Conservation (phyloP, 2,797 vertebrate species). For the Pygocentrus nattereri region DNA sequence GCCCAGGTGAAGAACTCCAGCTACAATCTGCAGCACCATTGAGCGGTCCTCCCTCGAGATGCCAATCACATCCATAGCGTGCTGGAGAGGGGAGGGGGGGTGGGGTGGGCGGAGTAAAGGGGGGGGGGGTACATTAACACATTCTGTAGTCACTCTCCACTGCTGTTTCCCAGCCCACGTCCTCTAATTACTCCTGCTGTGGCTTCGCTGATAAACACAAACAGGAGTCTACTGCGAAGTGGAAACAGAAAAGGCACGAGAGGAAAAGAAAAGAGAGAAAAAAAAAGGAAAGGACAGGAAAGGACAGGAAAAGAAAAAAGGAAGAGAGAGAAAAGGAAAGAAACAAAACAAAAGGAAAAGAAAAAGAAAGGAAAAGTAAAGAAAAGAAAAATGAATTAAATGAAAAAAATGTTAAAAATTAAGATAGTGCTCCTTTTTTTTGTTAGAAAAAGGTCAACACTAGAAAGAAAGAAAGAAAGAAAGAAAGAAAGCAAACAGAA, state of each 20-base stretch:
- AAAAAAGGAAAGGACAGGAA: conserved; percentile 57
- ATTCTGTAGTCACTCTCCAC: conserved; percentile 46
- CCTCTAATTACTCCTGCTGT: conserved; percentile 70
- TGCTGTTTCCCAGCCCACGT: conserved; percentile 58
- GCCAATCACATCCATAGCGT: conserved; percentile 97
- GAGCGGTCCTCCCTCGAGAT: conserved; percentile 87
- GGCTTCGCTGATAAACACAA: conserved; percentile 70
- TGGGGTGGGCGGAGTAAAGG: conserved; percentile 35
- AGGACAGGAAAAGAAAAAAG: conserved; percentile 49
- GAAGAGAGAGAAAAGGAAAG: conserved; percentile 37
- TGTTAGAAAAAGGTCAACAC: no score
- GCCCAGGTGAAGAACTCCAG: conserved; percentile 93
- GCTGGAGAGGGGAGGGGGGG: conserved; percentile 74
- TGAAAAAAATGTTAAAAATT: no score
- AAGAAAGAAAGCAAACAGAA: no score
- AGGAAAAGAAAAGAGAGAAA: conserved; percentile 6
- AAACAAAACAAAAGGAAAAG: conserved; percentile 30
- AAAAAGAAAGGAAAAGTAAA: neutral
- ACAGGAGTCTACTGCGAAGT: conserved; percentile 54
- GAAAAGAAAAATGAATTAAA: no score
- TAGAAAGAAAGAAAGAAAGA: no score
- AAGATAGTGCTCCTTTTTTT: no score
- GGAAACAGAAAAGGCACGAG: neutral
- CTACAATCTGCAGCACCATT: conserved; percentile 96
- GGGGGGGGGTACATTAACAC: conserved; percentile 2